phyloP scores from a whole-genome alignment of 2,888 invertebrate species.

The Pseudoips prasinana region DNA sequence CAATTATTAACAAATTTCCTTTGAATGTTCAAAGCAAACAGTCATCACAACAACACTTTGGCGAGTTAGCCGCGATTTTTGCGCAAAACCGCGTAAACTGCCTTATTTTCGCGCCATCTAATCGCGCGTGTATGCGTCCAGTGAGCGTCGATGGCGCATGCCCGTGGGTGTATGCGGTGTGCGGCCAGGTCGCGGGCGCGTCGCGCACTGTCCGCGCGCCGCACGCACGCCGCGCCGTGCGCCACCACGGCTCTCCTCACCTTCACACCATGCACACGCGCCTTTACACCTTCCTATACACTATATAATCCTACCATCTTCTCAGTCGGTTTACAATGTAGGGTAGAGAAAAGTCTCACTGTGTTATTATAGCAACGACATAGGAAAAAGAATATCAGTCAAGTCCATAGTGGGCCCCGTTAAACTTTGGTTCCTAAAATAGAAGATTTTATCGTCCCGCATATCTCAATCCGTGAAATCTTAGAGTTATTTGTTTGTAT shows the following conservation, averaged over 20 bases:
- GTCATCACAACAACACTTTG: constrained; percentile 39
- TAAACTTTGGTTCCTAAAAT: no score
- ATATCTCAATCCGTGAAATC: no score
- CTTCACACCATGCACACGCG: constrained; percentile 43
- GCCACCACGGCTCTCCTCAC: constrained; percentile 40
- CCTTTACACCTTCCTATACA: neutral
- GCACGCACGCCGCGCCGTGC: constrained; percentile 27
- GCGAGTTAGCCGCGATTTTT: constrained; percentile 48
- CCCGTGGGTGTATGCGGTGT: constrained; percentile 47
- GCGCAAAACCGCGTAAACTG: constrained; percentile 48
- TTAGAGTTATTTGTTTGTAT: no score
- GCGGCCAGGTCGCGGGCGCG: constrained; percentile 69
- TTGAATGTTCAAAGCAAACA: constrained; percentile 45
- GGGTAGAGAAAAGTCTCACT: no score
- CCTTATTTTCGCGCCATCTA: constrained; percentile 50
- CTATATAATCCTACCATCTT: no score
- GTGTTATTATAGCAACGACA: no score
- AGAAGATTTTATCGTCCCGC: no score
- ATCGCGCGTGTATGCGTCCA: constrained; percentile 30
- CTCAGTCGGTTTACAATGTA: no score
- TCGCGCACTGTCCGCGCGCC: constrained; percentile 61
- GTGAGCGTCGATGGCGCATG: constrained; percentile 42
- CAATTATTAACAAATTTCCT: constrained; percentile 41
- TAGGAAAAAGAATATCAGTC: no score
- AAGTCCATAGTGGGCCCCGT: no score